Base-by-base conservation (phyloP, 2,113 vertebrate species). In the Polypterus senegalus region DNA sequence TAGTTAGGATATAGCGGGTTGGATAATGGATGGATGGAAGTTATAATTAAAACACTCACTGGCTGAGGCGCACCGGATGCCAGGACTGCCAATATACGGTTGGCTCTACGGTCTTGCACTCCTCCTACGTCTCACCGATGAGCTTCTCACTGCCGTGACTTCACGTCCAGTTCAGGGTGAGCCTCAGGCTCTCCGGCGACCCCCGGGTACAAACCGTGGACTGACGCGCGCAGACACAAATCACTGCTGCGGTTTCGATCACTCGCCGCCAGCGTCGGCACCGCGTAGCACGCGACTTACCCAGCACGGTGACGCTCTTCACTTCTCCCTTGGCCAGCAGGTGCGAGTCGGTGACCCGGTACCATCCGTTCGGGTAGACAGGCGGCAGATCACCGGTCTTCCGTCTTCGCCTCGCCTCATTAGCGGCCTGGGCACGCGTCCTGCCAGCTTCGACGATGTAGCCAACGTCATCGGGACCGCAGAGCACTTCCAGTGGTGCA, bases 311-410 rank as follows among this genome's bases (percentile, higher is more conserved):
- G 47, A 85, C 67, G 62, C 65, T 77, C 64, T 73, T 80, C 49
- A 82, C 84, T 4, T 82, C 66, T 1, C 83, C 86, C 4, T 58
- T 72, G 47, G 69, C 63, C 72, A 92, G 77, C 76, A 71, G 68
- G 66, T 64, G 71, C 1, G 89, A 88, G 73, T 84, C 83, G 69
- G 90, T 66, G 10, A 88, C 73, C 1, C 82, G 79, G 74, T 81
- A 89, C 88, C 90, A 91, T 69, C 90, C 90, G 65, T 89, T 88
- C 3, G 90, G 91, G 49, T 81, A 93, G 1, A 87, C 69, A 0
- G 89, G 90, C 0, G 86, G 89, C 47, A 85, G 68, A 1, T 80
- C 80, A 0, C 87, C 87, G 5, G 70, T 69, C 46, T 79, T 83
- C 58, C 85, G 81, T 68, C 86, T 67, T 59, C 80, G 71, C 6